These are phyloP conservation scores for Chromobotia macracanthus DNA, from an alignment of 2,797 vertebrate species.

Conservation along the genomic window DNA sequence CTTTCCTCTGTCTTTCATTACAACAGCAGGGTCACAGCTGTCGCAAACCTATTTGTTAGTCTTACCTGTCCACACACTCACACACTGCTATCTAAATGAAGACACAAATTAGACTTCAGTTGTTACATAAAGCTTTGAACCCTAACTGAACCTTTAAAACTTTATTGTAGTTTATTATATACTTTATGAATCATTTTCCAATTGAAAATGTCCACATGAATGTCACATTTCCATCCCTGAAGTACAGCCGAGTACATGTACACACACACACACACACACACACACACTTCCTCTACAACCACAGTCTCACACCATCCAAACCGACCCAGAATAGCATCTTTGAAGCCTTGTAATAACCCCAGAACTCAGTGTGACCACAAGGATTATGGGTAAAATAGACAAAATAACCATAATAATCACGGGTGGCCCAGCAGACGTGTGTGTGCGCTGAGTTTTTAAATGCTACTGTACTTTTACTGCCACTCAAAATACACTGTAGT, in stretches of 20 bases:
- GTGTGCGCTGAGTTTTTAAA: constrained; percentile 32
- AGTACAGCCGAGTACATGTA: not conserved
- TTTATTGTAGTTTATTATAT: not conserved
- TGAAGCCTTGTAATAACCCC: constrained; percentile 48
- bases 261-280: not conserved
- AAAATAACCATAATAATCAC: constrained; percentile 76
- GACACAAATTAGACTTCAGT: not conserved
- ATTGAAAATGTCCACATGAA: not conserved
- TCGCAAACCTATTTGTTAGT: constrained; percentile 21
- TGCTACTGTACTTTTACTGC: not conserved
- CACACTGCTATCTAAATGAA: not conserved
- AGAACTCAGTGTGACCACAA: constrained; percentile 59
- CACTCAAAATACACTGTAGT: not conserved
- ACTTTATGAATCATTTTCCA: not conserved
- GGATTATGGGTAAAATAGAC: constrained; percentile 73
- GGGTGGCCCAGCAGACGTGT: constrained; percentile 67
- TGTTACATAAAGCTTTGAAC: no score
- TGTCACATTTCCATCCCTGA: not conserved
- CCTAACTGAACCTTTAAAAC: not conserved
- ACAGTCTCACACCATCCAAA: constrained; percentile 3
- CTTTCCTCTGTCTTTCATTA: not conserved
- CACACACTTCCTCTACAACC: not conserved
- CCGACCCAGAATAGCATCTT: constrained; percentile 37
- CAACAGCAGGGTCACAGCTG: constrained; percentile 6
- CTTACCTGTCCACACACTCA: not conserved